Conservation (phyloP, 2,113 vertebrate genomes). For the Sinocyclocheilus anshuiensis region DNA sequence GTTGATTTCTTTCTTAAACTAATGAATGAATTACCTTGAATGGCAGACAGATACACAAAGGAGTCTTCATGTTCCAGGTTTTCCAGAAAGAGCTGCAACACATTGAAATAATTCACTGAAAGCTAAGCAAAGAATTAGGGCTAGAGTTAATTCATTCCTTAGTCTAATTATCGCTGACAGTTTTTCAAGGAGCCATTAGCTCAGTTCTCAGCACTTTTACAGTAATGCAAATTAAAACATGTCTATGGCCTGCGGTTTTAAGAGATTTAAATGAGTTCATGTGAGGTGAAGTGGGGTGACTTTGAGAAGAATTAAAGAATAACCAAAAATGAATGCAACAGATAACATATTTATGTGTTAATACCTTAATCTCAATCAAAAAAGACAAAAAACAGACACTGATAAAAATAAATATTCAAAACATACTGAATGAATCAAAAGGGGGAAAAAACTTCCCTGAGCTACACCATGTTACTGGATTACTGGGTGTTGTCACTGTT, state of each 20-base stretch:
- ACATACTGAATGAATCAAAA: not conserved
- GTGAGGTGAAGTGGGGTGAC: not conserved
- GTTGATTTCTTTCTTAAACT: not conserved
- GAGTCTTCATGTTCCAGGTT: slow-evolving; percentile 90
- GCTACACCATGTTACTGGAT: not conserved
- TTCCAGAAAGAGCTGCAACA: slow-evolving; percentile 87
- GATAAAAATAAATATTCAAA: not conserved
- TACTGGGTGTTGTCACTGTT: not conserved
- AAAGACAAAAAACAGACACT: too few species aligned
- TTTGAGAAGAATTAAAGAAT: not conserved
- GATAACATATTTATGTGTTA: not conserved
- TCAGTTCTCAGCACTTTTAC: not conserved
- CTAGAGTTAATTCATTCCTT: slow-evolving; percentile 26
- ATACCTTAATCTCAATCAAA: not conserved
- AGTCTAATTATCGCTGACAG: slow-evolving; percentile 23
- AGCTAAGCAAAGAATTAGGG: slow-evolving; percentile 25
- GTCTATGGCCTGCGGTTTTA: slow-evolving; percentile 3
- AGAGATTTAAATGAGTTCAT: slow-evolving; percentile 15
- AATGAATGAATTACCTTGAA: slow-evolving; percentile 82
- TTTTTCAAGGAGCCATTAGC: not conserved
- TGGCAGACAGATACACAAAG: slow-evolving; percentile 96
- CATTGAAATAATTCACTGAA: slow-evolving; percentile 30
- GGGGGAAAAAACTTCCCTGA: not conserved
- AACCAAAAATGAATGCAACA: not conserved
- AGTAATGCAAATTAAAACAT: slow-evolving; percentile 28